These are phyloP conservation scores for Stigmatopora nigra DNA, from an alignment of 2,113 vertebrate genomes.

Conservation along the genomic window DNA sequence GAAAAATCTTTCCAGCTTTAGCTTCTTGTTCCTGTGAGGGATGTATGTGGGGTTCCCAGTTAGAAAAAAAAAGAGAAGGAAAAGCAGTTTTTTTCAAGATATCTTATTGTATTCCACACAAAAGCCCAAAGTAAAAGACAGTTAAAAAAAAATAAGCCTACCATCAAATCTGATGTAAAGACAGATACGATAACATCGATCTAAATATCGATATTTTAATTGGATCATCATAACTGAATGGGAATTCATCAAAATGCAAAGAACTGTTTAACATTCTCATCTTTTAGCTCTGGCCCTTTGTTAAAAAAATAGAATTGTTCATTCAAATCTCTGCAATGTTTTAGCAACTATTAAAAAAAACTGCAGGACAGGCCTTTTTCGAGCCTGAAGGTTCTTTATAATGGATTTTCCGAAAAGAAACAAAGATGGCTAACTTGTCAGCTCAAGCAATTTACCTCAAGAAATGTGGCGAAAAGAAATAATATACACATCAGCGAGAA, in stretches of 20 bases:
- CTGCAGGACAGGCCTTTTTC: not conserved
- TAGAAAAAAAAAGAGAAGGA: not conserved
- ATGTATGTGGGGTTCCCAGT: constrained; percentile 6
- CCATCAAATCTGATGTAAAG: no score
- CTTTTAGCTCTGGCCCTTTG: no score
- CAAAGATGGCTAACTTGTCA: not conserved
- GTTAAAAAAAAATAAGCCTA: constrained; percentile 5
- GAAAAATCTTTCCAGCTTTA: constrained; percentile 29
- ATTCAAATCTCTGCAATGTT: no score
- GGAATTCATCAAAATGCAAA: no score
- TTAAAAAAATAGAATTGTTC: no score
- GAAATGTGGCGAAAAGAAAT: not conserved
- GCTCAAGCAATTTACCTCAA: not conserved
- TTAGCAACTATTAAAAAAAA: not conserved
- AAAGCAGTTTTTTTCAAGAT: not conserved
- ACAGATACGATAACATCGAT: no score
- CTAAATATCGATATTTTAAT: no score
- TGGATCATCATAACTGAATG: no score
- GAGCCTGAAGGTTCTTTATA: not conserved
- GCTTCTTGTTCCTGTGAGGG: not conserved
- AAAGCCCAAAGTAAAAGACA: not conserved
- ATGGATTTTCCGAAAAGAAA: not conserved
- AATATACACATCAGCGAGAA: no score
- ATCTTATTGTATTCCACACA: not conserved
- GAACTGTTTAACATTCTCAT: no score